Base-by-base conservation (phyloP, 2,797 vertebrate species). In the Pangasius macronema region DNA sequence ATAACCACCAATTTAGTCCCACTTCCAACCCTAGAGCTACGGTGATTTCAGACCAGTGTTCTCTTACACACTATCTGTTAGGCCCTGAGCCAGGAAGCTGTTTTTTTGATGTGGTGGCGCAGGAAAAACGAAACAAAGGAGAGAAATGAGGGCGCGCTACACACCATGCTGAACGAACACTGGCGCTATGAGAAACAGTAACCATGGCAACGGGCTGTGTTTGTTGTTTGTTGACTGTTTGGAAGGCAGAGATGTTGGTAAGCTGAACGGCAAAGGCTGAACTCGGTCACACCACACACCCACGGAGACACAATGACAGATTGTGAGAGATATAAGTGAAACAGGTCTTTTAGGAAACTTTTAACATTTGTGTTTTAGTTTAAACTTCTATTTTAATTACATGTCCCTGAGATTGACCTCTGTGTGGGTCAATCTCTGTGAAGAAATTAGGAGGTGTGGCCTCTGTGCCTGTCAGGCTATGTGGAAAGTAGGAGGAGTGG, bases 151-250 rank as follows among this genome's bases (percentile, higher is more conserved):
- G 89, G 20, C 87, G 89, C 88, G 90, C 88, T 90, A 83, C 89
- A 88, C 87, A 89, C 77, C 72, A 51, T 89, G 80, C 80, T 67
- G 33, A 92, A 89, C 22, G 73, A 90, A 93, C 93, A 91, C 86
- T 82, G 92, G 87, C 84, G 51, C 92, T 86, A 33, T 82, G 85
- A 82, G 87, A 89, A 90, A 92, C 76, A 53, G 88, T 89, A 79
- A 53, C 88, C 92, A 92, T 51, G 53, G 83, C 89, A 92, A 92
- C 92, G 67, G 81, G 13, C 94, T 81, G 20, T 93, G 89, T 95
- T 94, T 95, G 94, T 49, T 91, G 91, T 90, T 92, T 85, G 59
- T 91, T 92, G 90, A 91, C 91, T 55, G 88, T 90, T 91, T 93
- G 92, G 91, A 92, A 92, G 82, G 72, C 85, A 88, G 92, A 90